Conservation (phyloP, 2,797 vertebrate species). For the Arremon brunneinucha region DNA sequence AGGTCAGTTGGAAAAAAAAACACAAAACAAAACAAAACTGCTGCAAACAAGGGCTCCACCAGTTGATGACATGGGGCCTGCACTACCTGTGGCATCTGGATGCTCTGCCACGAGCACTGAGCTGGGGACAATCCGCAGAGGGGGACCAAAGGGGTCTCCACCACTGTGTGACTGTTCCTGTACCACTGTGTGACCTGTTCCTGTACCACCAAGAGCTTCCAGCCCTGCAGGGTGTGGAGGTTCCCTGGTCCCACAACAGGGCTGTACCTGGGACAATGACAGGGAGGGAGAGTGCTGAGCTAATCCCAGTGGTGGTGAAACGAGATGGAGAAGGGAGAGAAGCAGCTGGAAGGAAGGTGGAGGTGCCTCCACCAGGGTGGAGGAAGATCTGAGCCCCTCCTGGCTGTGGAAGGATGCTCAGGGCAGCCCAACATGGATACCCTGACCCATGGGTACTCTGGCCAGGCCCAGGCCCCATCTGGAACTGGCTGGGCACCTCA, state of each 20-base stretch:
- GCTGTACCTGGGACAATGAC: not conserved
- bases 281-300: not conserved
- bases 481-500: accelerated
- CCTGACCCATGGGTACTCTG: accelerated
- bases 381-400: accelerated
- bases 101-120: not conserved
- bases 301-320: not conserved
- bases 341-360: not conserved
- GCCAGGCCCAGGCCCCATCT: not conserved
- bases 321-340: not conserved
- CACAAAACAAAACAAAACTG: not conserved
- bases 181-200: not conserved
- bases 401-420: not conserved
- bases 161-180: not conserved
- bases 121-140: not conserved
- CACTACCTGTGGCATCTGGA: not conserved
- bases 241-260: not conserved
- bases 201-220: not conserved
- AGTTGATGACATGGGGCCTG: not conserved
- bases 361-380: not conserved
- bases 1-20: not conserved
- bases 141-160: not conserved
- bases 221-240: not conserved
- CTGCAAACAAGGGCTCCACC: accelerated
- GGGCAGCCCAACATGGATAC: accelerated